phyloP scores from a whole-genome alignment of 2,888 invertebrate genomes.

The Philopedon plagiatum region DNA sequence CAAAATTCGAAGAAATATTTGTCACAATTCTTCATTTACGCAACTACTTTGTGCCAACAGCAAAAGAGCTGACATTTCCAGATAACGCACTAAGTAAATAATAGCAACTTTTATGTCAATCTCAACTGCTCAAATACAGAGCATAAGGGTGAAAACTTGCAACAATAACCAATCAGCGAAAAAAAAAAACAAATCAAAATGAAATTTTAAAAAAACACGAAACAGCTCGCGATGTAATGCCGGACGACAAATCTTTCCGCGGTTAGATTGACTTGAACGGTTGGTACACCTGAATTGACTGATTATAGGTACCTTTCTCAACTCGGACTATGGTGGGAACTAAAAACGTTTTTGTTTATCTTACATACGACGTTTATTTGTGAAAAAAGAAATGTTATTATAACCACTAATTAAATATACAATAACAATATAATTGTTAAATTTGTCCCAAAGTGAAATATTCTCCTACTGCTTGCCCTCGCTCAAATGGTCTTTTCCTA shows the following conservation, averaged over 20 bases:
- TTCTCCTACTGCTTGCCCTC: no score
- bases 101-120: neutral
- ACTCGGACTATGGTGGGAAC: conserved; percentile 30
- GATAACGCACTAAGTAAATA: neutral
- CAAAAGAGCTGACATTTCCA: conserved; percentile 1
- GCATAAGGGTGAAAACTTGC: no score
- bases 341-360: conserved; percentile 30
- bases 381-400: conserved; percentile 8
- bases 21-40: conserved; percentile 25
- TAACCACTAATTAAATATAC: neutral
- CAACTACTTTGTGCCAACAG: neutral
- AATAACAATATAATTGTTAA: no score
- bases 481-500: no score
- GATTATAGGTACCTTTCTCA: conserved; percentile 38
- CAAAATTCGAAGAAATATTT: neutral
- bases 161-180: neutral
- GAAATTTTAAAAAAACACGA: no score
- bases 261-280: conserved; percentile 19
- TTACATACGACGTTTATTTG: conserved; percentile 6
- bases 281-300: conserved; percentile 48
- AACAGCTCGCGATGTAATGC: neutral
- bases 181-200: neutral
- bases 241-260: neutral
- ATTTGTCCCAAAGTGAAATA: no score
- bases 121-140: neutral